phyloP scores from a whole-genome alignment of 1,140 invertebrate genomes.

The Bombus confusus region DNA sequence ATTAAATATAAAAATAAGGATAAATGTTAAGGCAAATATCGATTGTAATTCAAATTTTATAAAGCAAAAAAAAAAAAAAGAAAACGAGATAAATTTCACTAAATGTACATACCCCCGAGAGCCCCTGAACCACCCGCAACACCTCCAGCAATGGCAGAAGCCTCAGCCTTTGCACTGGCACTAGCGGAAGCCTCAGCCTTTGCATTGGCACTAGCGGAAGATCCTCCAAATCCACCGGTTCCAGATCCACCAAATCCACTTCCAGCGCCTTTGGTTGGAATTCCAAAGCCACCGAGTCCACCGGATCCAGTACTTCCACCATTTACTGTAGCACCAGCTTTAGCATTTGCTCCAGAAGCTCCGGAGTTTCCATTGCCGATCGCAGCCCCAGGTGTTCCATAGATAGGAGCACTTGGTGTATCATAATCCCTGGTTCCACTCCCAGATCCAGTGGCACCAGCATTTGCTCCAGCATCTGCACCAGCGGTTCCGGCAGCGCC shows the following conservation, averaged over 20 bases:
- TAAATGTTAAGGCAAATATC: background rate
- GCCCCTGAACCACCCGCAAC: background rate
- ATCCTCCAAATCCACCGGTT: conserved; percentile 17
- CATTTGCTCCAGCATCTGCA: no score
- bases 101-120: background rate
- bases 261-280: background rate
- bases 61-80: background rate
- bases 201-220: conserved; percentile 27
- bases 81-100: background rate
- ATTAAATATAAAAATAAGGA: background rate
- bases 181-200: conserved; percentile 38
- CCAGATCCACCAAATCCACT: background rate
- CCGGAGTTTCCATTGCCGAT: no score
- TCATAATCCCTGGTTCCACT: no score
- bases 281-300: background rate
- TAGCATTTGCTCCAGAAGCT: no score
- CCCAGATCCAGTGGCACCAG: no score
- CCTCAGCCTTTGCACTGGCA: conserved; percentile 40
- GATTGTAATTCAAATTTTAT: background rate
- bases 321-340: background rate
- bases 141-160: conserved; percentile 8
- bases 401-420: no score
- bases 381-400: no score
- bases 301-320: background rate
- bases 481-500: no score